Evolutionary conservation across 2,113 vertebrate genomes (phyloP).

Genomic region (Eurypyga helias): DNA sequence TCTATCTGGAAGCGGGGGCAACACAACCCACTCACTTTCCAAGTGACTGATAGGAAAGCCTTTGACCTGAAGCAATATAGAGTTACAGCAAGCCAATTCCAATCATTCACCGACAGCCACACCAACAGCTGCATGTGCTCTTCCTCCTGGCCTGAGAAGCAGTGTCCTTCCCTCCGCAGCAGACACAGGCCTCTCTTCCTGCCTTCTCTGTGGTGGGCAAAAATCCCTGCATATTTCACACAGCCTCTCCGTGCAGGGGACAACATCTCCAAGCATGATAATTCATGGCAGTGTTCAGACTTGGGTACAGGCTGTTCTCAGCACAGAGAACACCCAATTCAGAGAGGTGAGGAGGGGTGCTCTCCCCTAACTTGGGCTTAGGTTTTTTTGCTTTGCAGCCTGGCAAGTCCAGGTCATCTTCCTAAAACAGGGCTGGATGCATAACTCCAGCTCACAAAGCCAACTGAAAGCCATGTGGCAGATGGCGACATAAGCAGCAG

Average conservation of each 20-base stretch:
- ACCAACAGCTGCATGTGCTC: background rate
- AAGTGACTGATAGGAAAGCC: background rate
- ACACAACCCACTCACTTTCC: background rate
- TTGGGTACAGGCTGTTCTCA: background rate
- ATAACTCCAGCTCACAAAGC: background rate
- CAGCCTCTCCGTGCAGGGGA: background rate
- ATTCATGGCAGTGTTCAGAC: background rate
- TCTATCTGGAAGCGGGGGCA: background rate
- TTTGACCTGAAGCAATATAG: slow-evolving; percentile 33
- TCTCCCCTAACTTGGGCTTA: background rate
- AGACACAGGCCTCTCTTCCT: background rate
- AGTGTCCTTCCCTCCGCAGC: background rate
- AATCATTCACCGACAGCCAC: background rate
- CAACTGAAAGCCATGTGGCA: background rate
- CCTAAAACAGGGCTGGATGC: background rate
- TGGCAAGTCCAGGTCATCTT: background rate
- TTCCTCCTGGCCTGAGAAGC: background rate
- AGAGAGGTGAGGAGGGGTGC: background rate
- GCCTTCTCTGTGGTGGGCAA: background rate
- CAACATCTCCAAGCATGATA: background rate
- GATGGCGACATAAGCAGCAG: background rate
- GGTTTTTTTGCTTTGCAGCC: background rate
- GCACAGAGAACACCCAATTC: background rate
- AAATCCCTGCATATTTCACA: background rate
- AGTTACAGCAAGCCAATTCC: background rate